Conservation (phyloP, 2,113 vertebrate genomes). For the Tragelaphus imberbis region DNA sequence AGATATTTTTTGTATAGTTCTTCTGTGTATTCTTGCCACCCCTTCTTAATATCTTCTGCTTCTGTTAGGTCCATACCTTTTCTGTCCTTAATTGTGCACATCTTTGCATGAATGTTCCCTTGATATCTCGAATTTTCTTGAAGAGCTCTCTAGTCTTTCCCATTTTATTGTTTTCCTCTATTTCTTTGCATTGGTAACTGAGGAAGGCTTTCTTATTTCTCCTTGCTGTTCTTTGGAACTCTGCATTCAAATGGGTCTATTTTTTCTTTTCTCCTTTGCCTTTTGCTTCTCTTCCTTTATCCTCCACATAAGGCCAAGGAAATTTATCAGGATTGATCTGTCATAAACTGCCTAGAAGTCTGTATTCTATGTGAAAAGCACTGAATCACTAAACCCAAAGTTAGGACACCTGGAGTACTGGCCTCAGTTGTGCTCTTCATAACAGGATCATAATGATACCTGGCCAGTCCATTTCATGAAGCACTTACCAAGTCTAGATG, state of each 20-base stretch:
- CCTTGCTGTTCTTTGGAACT: background rate
- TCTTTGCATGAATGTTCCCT: background rate
- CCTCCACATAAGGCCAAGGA: background rate
- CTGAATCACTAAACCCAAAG: background rate
- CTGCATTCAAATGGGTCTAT: background rate
- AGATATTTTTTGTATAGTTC: background rate
- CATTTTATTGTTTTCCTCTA: background rate
- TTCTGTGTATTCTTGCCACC: background rate
- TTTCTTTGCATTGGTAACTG: background rate
- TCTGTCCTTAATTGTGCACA: background rate
- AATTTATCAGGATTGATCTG: background rate
- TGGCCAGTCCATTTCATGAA: background rate
- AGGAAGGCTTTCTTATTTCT: background rate
- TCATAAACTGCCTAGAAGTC: background rate
- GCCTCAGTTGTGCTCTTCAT: background rate
- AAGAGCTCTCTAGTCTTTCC: background rate
- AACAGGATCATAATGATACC: accelerated
- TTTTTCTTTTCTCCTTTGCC: background rate
- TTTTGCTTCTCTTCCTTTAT: background rate
- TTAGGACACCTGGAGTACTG: background rate
- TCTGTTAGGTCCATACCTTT: background rate
- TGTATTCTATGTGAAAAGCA: background rate
- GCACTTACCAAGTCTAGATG: background rate
- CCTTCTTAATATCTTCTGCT: background rate
- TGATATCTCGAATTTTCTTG: background rate